Evolutionary conservation across 2,888 invertebrate genomes (phyloP), one percentile per base, ranked within the genome.

Genomic region (Pollenia griseotomentosa): DNA sequence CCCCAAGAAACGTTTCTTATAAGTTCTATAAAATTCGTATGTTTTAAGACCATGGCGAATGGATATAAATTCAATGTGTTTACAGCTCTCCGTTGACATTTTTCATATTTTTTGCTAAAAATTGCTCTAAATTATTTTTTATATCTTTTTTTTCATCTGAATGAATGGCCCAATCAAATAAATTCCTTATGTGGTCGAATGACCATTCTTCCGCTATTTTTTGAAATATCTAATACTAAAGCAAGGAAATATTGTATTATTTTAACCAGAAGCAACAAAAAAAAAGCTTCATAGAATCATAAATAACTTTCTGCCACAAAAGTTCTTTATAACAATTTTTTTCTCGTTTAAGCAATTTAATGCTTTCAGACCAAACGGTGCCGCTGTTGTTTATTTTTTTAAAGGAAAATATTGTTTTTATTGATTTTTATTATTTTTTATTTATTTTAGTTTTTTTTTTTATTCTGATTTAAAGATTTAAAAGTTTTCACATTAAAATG

Each of bases 291-390:
- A 66, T 44, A 63, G 70, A 44, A 55, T 33, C 57, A 75, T 70
- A 81, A 81, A 85, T 59, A 81, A 73, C 61, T 19, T 63, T 59
- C 9, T 75, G 71, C 44, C 81, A 33, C 81, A 81, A 70, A 77
- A 57, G 51, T 44, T 53, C 40, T 73, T 65, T 53, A 23, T 53
- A 23, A 55, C 51, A 68, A 61, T 61, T 70, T 23, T 44, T 12
- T 19, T 6, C 42, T 55, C 55, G 55, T 53, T 42, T 16, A 1
- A 55, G 19, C 12, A 51, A 42, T 63, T 75, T 68, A 53, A 65
- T 81, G 66, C 73, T 55, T 53, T 53, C 61, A 81, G 86, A 87
- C 83, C 57, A 51, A 80, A 77, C 23, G 86, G 86, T 81, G 86
- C 86, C 86, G 46, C 48, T 14, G 11, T 46, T 77, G 59, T 71